Evolutionary conservation across 2,888 invertebrate species (phyloP), one percentile per base, ranked within the genome.

Genomic region (Dorcus hopei): DNA sequence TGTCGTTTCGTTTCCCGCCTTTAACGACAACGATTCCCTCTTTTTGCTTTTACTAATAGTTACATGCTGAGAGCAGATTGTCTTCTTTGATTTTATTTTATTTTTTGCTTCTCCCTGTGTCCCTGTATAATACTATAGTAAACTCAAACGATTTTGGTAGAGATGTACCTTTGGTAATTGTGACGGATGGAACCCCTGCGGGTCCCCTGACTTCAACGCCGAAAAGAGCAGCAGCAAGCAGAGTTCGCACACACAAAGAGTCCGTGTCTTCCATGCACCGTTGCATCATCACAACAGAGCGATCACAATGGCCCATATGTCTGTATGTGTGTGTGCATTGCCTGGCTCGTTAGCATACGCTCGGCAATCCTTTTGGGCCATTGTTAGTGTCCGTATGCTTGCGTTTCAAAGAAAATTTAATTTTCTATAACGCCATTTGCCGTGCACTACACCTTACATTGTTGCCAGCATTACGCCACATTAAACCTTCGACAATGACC

Each of bases 141-240:
- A 57, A 39, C 26, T 40, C 41, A 38, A 26, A 52, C 52, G 57
- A 54, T 61, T 63, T 65, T 65, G 62, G 60, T 61, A 55, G 57
- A 54, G 63, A 63, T 64, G 64, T 69, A 68, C 70, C 67, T 57
- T 52, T 47, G 68, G 67, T 68, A 67, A 71, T 72, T 71, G 72
- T 72, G 71, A 71, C 67, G 69, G 68, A 68, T 68, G 65, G 64
- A 69, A 68, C 70, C 70, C 70, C 70, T 66, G 69, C 67, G 70
- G 65, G 61, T 62, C 62, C 64, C 65, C 65, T 57, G 65, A 57
- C 57, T 57, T 57, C 47, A 47, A 40, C 57, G 3, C 26, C 26
- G 26, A 33, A 33, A 33, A 33, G 26, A 33, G 26, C 26, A 33
- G 26, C 26, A 33, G 41, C 54, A 58, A 53, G 53, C 57, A 52